A percentile compares a stretch with the other conserved stretches of the same genome.
Conservation (phyloP, 2,797 vertebrate species). For the Peromyscus aztecus region DNA sequence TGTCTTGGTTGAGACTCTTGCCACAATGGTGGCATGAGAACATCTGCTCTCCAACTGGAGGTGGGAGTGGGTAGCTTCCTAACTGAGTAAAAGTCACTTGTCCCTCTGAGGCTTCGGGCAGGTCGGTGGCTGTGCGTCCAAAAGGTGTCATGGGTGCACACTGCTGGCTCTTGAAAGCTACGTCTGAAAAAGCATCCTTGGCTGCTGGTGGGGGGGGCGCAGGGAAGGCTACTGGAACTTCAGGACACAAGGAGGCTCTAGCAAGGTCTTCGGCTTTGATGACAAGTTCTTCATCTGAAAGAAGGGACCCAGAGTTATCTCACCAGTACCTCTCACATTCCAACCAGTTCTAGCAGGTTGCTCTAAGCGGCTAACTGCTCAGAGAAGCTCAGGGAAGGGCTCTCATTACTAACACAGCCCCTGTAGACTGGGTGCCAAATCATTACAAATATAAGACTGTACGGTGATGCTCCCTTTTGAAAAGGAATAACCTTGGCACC, state of each 20-base stretch:
- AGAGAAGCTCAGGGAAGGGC: not conserved
- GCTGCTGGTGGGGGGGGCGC: conserved; percentile 16
- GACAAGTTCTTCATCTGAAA: conserved; percentile 80
- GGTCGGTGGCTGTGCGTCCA: conserved; percentile 54
- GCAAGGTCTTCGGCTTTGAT: conserved; percentile 78
- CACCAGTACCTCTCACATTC: not conserved
- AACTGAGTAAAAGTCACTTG: conserved; percentile 80
- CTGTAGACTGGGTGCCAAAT: not conserved
- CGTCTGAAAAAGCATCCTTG: conserved; percentile 77
- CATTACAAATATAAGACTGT: too few species aligned
- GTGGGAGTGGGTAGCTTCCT: conserved; percentile 75
- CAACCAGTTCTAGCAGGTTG: not conserved
- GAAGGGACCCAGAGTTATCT: conserved; percentile 56
- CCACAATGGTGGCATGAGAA: conserved; percentile 88
- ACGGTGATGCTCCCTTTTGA: not conserved
- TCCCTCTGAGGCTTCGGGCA: conserved; percentile 74
- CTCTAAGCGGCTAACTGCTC: not conserved
- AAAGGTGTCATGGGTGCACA: conserved; percentile 63
- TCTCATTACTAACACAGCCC: not conserved
- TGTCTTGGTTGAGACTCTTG: conserved; percentile 88
- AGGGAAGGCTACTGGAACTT: conserved; percentile 65
- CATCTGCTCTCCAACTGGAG: conserved; percentile 59
- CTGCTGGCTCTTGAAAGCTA: conserved; percentile 77
- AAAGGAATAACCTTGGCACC: not conserved
- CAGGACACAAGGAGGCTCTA: conserved; percentile 66